Evolutionary conservation across 2,888 invertebrate genomes (phyloP).

Genomic region (Spialia ferax): DNA sequence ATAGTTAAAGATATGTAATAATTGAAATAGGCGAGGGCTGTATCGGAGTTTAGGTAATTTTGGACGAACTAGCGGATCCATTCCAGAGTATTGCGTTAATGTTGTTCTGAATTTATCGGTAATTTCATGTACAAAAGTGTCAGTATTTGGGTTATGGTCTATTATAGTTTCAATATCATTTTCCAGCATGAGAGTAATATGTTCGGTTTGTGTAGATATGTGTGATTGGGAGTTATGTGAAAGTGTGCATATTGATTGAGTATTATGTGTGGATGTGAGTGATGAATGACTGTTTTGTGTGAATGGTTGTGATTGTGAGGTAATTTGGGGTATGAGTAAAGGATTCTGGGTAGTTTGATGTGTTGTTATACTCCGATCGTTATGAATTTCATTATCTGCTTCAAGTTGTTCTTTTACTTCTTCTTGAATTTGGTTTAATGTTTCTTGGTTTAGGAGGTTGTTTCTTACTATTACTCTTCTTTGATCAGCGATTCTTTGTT

Average conservation of each 20-base stretch:
- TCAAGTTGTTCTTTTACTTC: not conserved
- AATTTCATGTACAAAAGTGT: not conserved
- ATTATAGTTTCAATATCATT: not conserved
- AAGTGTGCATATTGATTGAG: not conserved
- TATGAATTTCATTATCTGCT: too few relatives aligned
- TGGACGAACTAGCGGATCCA: not conserved
- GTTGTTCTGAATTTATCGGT: not conserved
- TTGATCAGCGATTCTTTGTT: not conserved
- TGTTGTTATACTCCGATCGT: too few relatives aligned
- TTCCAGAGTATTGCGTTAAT: not conserved
- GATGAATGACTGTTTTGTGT: not conserved
- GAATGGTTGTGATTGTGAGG: too few relatives aligned
- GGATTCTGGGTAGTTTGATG: too few relatives aligned
- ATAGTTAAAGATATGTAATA: not conserved
- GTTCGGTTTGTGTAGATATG: not conserved
- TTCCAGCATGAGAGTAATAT: not conserved
- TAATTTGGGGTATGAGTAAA: too few relatives aligned
- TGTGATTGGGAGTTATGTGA: too few relatives aligned
- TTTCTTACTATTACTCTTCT: not conserved
- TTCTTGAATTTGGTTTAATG: not conserved
- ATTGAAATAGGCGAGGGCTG: not conserved
- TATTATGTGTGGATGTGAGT: not conserved
- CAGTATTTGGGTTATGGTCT: not conserved
- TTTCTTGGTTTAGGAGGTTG: not conserved
- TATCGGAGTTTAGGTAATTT: not conserved